Percentiles rank a stretch among this genome's conserved stretches.
These are phyloP conservation scores for Aldrovandia affinis DNA, from an alignment of 2,797 vertebrate species.

Conservation along the genomic window DNA sequence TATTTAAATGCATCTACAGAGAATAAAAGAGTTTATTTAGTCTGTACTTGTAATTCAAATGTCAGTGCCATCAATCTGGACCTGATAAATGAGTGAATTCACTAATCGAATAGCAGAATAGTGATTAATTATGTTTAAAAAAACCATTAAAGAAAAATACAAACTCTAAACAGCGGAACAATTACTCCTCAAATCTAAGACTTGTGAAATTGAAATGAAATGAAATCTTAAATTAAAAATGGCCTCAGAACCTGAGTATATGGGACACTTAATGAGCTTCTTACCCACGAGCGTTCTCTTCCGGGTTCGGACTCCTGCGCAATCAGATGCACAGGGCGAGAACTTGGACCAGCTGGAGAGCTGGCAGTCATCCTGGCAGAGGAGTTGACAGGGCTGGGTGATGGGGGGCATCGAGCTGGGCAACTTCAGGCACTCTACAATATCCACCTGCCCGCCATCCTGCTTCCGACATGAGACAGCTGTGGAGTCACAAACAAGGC, in stretches of 20 bases:
- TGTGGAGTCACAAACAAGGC: slow-evolving; percentile 63
- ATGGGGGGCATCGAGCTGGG: slow-evolving; percentile 83
- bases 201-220: not conserved
- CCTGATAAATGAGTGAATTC: not conserved
- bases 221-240: slow-evolving; percentile 2
- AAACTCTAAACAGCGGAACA: not conserved
- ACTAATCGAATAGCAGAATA: not conserved
- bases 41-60: not conserved
- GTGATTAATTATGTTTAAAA: not conserved
- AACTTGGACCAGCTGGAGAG: slow-evolving; percentile 97
- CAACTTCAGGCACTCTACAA: slow-evolving; percentile 85
- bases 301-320: slow-evolving; percentile 90
- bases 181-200: not conserved
- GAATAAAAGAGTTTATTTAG: not conserved
- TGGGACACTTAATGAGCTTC: slow-evolving; percentile 31
- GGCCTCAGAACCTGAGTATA: not conserved
- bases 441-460: slow-evolving; percentile 87
- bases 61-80: not conserved
- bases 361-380: slow-evolving; percentile 97
- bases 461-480: slow-evolving; percentile 95
- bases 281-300: slow-evolving; percentile 91
- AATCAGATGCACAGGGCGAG: slow-evolving; percentile 92
- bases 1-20: not conserved
- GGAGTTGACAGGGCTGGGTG: slow-evolving; percentile 91
- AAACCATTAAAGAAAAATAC: not conserved